Conservation (phyloP, 2,113 vertebrate genomes). For the Ivindomyrus marchei region DNA sequence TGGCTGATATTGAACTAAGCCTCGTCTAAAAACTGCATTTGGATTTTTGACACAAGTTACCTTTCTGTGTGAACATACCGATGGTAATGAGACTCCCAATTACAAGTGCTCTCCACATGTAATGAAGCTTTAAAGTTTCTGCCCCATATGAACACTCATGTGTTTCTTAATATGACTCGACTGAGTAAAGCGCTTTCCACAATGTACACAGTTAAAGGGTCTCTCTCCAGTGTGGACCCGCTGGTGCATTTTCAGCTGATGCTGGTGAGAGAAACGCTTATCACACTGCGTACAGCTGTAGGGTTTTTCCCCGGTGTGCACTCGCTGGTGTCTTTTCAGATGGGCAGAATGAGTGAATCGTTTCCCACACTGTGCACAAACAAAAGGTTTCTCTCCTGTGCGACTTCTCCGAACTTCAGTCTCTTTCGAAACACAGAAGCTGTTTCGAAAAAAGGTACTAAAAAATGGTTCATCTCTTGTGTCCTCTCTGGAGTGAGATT, state of each 20-base stretch:
- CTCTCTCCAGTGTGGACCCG: conserved; percentile 10
- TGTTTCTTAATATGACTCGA: conserved; percentile 19
- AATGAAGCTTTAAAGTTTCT: background rate
- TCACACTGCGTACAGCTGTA: conserved; percentile 15
- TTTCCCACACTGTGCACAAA: conserved; percentile 44
- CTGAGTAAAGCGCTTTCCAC: conserved; percentile 12
- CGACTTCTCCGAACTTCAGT: background rate
- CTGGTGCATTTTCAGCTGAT: conserved; percentile 13
- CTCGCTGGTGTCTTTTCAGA: conserved; percentile 40
- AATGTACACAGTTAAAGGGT: conserved; percentile 4
- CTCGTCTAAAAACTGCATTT: background rate
- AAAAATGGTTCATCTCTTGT: background rate
- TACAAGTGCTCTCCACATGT: conserved; percentile 12
- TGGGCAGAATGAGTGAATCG: conserved; percentile 41
- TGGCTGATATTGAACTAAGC: background rate
- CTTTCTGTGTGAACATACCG: background rate
- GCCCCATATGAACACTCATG: conserved; percentile 9
- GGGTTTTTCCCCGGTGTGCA: conserved; percentile 40
- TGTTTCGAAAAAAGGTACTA: background rate
- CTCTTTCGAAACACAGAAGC: background rate
- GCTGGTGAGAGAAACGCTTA: conserved; percentile 2
- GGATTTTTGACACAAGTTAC: background rate
- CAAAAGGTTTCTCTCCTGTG: conserved; percentile 29
- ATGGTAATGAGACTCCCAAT: conserved; percentile 17
- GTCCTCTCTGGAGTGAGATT: background rate